Base-by-base conservation (phyloP, 2,797 vertebrate species). In the Acipenser transmontanus region DNA sequence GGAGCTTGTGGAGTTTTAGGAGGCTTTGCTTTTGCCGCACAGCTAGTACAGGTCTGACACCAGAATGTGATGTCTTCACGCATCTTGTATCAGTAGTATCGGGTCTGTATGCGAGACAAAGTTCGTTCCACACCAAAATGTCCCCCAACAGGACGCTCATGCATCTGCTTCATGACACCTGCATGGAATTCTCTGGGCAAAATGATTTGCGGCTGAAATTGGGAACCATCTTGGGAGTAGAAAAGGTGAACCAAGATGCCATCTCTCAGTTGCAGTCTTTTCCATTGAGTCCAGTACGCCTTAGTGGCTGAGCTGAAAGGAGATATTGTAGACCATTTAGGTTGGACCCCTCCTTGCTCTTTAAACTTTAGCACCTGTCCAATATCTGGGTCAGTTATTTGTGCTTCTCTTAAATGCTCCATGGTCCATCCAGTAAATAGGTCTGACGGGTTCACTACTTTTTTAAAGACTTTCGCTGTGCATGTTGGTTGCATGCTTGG, bases 271-370 rank as follows among this genome's bases (percentile, higher is more conserved):
- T 67, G 74, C 1, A 77, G 54, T 0, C 14, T 2, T 6, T 51
- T 72, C 70, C 68, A 72, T n/a, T 76, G 70, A 13, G 59, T 70
- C 73, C 73, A 73, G 4, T 63, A 77, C 5, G 64, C 64, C 1
- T 78, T 76, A 7, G 76, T 72, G 49, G 70, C 68, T 65, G 70
- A 71, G 5, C 73, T 73, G n/a, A 1, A 34, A n/a, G 71, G 63
- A 1, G 69, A 49, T 0, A 77, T 67, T 8, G 54, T 52, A 0
- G 6, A 8, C 68, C 71, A 70, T 34, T 56, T 5, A 1, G 76
- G 68, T 1, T 66, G 59, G 10, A 70, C 74, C 4, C 6, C 10
- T 0, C 57, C 48, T 7, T 50, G 12, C 48, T 70, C 63, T 49
- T 76, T 13, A 66, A 70, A 78, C 0, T 3, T 6, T 2, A 1